A percentile compares a stretch with the other conserved stretches of the same genome.
Evolutionary conservation across 2,113 vertebrate species (phyloP).

Genomic region (Ariopsis seemanni): DNA sequence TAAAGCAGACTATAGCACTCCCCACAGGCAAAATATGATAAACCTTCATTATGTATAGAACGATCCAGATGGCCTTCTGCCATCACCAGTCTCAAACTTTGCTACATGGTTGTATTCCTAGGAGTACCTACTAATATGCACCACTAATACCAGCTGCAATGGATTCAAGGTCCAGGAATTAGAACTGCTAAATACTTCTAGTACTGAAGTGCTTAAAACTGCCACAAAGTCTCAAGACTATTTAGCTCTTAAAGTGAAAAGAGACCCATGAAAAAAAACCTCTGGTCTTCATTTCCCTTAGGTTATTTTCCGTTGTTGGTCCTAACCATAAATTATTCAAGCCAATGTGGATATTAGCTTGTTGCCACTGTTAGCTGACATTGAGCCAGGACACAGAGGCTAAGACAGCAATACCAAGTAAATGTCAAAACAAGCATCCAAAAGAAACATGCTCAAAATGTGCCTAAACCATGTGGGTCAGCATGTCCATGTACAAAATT

Average conservation of each 20-base stretch:
- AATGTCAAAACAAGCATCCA: background rate
- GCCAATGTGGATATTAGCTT: background rate
- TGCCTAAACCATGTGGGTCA: constrained; percentile 11
- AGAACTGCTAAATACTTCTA: background rate
- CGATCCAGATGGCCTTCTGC: constrained; percentile 1
- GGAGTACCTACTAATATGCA: background rate
- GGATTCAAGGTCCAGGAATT: background rate
- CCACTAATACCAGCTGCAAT: background rate
- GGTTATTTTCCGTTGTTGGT: constrained; percentile 10
- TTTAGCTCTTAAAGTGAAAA: background rate
- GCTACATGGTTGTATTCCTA: background rate
- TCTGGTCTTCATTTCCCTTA: constrained; percentile 22
- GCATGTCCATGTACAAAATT: constrained; percentile 5
- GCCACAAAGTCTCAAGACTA: background rate
- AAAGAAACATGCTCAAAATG: constrained; percentile 11
- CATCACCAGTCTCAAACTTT: background rate
- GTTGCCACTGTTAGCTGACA: background rate
- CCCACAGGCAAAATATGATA: constrained; percentile 36
- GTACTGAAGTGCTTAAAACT: background rate
- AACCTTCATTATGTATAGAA: constrained; percentile 28
- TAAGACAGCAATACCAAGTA: background rate
- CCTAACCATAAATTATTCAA: background rate
- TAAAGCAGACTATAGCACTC: background rate
- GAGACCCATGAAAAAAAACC: constrained; percentile 21
- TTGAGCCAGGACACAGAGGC: background rate